phyloP scores from a whole-genome alignment of 64 coral and sea anemone species.

The Acropora yongei region DNA sequence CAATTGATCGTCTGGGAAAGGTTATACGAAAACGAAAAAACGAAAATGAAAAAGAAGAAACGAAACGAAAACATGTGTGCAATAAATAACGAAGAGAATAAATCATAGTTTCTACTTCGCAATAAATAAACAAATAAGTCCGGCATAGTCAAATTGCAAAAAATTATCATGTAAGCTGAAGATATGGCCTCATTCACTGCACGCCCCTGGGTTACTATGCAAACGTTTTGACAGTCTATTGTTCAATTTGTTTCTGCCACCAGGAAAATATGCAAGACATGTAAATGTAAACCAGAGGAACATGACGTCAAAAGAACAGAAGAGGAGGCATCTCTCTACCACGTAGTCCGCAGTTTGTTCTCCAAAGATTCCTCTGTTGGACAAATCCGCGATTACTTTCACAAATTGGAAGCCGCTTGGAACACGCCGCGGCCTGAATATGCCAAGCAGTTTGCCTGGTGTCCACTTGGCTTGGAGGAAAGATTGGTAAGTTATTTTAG shows the following conservation, averaged over 20 bases:
- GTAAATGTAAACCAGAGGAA: slow-evolving; percentile 92
- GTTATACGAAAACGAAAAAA: too few relatives aligned
- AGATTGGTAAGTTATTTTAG: slow-evolving; percentile 42
- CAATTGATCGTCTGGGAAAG: too few relatives aligned
- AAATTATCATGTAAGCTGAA: too few relatives aligned
- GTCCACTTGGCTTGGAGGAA: slow-evolving; percentile 88
- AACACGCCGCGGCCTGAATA: slow-evolving; percentile 66
- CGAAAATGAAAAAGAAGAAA: too few relatives aligned
- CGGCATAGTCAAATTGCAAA: too few relatives aligned
- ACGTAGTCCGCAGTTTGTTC: slow-evolving; percentile 82
- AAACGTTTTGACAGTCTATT: background rate
- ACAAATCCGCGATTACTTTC: slow-evolving; percentile 89
- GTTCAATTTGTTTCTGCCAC: background rate
- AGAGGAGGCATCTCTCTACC: slow-evolving; percentile 72
- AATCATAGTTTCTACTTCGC: too few relatives aligned
- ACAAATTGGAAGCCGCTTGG: slow-evolving; percentile 68
- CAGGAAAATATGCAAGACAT: slow-evolving; percentile 99
- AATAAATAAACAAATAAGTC: too few relatives aligned
- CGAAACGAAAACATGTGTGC: too few relatives aligned
- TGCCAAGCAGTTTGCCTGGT: slow-evolving; percentile 93
- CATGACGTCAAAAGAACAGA: slow-evolving; percentile 94
- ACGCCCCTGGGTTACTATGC: too few relatives aligned
- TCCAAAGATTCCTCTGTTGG: slow-evolving; percentile 73
- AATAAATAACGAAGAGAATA: too few relatives aligned
- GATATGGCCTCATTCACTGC: too few relatives aligned